Evolutionary conservation across 2,888 invertebrate genomes (phyloP), one percentile per base, ranked within the genome.

Genomic region (Schizaphis graminum): DNA sequence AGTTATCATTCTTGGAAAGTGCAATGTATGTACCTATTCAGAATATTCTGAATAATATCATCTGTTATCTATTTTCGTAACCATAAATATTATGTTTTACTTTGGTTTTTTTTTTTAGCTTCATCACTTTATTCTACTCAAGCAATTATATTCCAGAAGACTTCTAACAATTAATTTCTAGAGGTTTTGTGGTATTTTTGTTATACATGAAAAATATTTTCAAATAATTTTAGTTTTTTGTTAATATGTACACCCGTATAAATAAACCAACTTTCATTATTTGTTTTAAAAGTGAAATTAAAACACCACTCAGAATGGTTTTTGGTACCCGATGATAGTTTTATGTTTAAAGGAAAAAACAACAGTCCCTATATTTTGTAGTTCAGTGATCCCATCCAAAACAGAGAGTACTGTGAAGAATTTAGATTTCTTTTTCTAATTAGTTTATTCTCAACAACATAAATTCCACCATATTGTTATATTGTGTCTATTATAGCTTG

Each of bases 41-140:
- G 16, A 91, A 77, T 77, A 77, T 26, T 53, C 77, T 77, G 35
- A 90, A 61, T 61, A 67, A 61, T 90, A 44, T 28, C 57, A 44
- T 7, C 28, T 89, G 56, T n/a, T 67, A 61, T 47, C 47, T n/a
- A 90, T 28, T 67, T 67, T 67, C 24, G 11, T 57, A 4, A 44
- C 41, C 57, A 28, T 57, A 77, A 77, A 77, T 77, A 77, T 77
- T 21, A 41, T 77, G n/a, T 13, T 35, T 67, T 67, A 7, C 77
- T 77, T 35, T 0, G 35, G 3, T 35, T 35, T n/a, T 67, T 67
- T n/a, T n/a, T 67, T 4, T n/a, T 35, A 35, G 21, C 21, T 35
- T 77, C 77, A 35, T 77, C 35, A 77, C 77, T 35, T 35, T 77
- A 77, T 35, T 77, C 0, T 8, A 35, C 35, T 21, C 21, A 7